Evolutionary conservation across 2,797 vertebrate genomes (phyloP).

Genomic region (Bucorvus abyssinicus): DNA sequence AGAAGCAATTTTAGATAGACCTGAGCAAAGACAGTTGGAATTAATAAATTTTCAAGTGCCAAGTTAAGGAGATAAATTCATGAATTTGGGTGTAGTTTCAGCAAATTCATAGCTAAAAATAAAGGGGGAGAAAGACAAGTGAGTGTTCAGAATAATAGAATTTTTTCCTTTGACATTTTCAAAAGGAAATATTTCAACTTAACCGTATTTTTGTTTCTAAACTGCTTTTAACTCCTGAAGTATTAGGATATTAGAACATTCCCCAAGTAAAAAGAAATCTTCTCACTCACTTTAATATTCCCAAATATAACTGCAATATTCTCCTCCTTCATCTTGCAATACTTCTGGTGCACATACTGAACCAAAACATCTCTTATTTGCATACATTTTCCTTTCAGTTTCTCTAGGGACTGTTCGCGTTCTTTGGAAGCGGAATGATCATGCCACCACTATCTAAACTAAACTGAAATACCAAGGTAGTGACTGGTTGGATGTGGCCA

Average conservation of each 20-base stretch:
- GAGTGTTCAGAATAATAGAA: neutral
- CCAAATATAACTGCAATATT: neutral
- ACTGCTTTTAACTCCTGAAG: neutral
- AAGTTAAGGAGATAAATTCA: neutral
- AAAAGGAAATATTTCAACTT: neutral
- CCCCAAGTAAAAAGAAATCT: neutral
- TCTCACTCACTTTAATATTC: neutral
- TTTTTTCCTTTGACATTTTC: neutral
- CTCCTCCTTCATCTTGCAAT: neutral
- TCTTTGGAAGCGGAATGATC: neutral
- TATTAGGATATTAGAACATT: neutral
- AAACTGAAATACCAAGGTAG: neutral
- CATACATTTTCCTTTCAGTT: neutral
- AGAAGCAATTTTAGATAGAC: neutral
- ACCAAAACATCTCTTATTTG: neutral
- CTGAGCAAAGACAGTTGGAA: neutral
- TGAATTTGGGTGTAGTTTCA: neutral
- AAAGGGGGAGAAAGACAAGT: rapidly evolving
- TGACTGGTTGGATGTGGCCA: neutral
- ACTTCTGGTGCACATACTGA: neutral
- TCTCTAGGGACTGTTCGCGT: neutral
- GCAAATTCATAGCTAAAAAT: neutral
- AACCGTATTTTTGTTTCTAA: neutral
- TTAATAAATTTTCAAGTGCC: neutral
- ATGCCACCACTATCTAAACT: neutral